These are phyloP conservation scores for Euphysa ruthae DNA, from an alignment of 30 jellyfish, hydroid and myxozoan species.

Conservation along the genomic window DNA sequence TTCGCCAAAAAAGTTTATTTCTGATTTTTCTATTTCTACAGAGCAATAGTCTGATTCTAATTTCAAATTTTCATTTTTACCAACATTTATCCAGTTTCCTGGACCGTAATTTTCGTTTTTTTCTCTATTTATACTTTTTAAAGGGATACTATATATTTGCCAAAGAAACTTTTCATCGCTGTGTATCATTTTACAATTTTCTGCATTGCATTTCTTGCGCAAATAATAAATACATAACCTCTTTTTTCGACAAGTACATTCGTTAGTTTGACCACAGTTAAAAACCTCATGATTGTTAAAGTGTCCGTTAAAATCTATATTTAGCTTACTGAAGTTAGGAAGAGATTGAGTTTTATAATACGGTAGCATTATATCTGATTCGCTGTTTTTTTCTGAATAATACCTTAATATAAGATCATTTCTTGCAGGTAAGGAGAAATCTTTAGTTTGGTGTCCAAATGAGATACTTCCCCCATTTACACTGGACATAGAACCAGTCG, in stretches of 20 bases:
- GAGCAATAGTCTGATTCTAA: slow-evolving; percentile 26
- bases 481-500: slow-evolving; percentile 20
- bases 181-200: slow-evolving; percentile 1
- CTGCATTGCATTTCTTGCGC: background rate
- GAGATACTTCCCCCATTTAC: background rate
- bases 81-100: slow-evolving; percentile 23
- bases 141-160: slow-evolving; percentile 23
- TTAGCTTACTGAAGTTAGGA: background rate
- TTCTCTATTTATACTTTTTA: background rate
- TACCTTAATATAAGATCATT: slow-evolving; percentile 1
- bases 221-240: background rate
- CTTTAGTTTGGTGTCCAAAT: too few species aligned
- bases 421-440: background rate
- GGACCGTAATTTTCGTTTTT: slow-evolving; percentile 11
- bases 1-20: slow-evolving; percentile 24
- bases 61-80: slow-evolving; percentile 22
- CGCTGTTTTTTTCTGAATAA: slow-evolving; percentile 4
- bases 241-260: slow-evolving; percentile 16
- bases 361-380: slow-evolving; percentile 2
- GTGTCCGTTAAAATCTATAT: too few species aligned
- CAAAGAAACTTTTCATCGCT: slow-evolving; percentile 17
- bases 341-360: slow-evolving; percentile 13
- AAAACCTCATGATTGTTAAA: too few species aligned
- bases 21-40: slow-evolving; percentile 13
- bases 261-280: background rate